phyloP scores from a whole-genome alignment of 2,888 invertebrate species.

The Kuschelorhynchus macadamiae region DNA sequence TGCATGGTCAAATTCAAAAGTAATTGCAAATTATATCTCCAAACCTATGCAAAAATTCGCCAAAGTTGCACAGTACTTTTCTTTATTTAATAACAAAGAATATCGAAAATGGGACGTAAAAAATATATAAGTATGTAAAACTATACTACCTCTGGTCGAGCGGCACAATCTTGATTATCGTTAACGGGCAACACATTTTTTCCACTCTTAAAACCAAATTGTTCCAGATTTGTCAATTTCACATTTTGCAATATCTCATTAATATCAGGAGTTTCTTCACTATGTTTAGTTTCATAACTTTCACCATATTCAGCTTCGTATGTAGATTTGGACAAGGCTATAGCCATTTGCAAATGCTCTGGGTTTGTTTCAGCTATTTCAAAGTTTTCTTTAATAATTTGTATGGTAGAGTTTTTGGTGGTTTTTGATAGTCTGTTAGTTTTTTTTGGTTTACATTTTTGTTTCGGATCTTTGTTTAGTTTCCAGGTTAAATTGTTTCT shows the following conservation, averaged over 20 bases:
- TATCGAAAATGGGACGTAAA: too few species aligned
- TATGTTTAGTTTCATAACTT: too few species aligned
- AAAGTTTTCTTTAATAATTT: slow-evolving; percentile 70
- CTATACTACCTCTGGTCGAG: slow-evolving; percentile 1
- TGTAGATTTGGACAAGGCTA: slow-evolving; percentile 77
- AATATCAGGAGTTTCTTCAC: slow-evolving; percentile 31
- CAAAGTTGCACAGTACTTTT: too few species aligned
- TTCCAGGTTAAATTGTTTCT: slow-evolving; percentile 40
- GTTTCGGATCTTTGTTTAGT: slow-evolving; percentile 43
- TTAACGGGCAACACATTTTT: slow-evolving; percentile 32
- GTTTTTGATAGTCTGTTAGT: slow-evolving; percentile 18
- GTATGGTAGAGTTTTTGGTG: slow-evolving; percentile 61
- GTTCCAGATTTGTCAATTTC: slow-evolving; percentile 71
- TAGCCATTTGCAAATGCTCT: slow-evolving; percentile 77
- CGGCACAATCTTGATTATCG: background rate
- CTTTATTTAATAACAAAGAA: too few species aligned
- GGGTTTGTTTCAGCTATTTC: slow-evolving; percentile 73
- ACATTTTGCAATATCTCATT: slow-evolving; percentile 61
- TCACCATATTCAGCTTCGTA: slow-evolving; percentile 55
- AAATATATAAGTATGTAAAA: too few species aligned
- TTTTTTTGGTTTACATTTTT: slow-evolving; percentile 45
- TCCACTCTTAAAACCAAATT: slow-evolving; percentile 73
- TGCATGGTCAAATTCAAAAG: too few species aligned
- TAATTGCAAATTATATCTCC: too few species aligned
- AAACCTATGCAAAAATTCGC: too few species aligned